These are phyloP conservation scores for Thunnus albacares DNA, from an alignment of 2,797 vertebrate species.

Conservation along the genomic window DNA sequence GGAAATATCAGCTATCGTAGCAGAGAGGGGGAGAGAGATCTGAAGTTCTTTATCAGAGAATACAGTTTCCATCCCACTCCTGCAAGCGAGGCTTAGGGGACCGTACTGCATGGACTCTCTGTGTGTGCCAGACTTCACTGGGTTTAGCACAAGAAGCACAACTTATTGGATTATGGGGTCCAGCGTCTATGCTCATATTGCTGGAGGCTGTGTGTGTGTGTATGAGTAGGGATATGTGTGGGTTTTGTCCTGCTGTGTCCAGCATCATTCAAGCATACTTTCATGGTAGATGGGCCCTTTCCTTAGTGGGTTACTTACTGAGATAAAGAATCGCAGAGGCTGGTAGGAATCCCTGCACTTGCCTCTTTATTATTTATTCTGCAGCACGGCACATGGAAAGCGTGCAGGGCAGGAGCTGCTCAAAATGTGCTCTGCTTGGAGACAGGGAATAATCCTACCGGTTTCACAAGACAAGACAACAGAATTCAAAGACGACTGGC, in stretches of 20 bases:
- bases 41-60: constrained; percentile 63
- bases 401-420: constrained; percentile 44
- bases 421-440: constrained; percentile 23
- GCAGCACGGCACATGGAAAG: constrained; percentile 36
- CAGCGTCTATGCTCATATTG: constrained; percentile 67
- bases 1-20: constrained; percentile 44
- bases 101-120: constrained; percentile 54
- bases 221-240: constrained; percentile 31
- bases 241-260: constrained; percentile 54
- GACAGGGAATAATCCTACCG: constrained; percentile 32
- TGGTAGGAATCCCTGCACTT: constrained; percentile 54
- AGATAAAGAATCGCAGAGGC: constrained; percentile 51
- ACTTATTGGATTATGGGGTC: constrained; percentile 81
- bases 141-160: constrained; percentile 79
- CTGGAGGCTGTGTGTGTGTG: constrained; percentile 55
- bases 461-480: constrained; percentile 42
- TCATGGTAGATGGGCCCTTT: constrained; percentile 55
- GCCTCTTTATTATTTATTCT: constrained; percentile 64
- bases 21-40: constrained; percentile 54
- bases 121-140: constrained; percentile 77
- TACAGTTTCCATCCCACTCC: constrained; percentile 66
- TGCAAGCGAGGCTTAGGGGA: constrained; percentile 68
- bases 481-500: constrained; percentile 29
- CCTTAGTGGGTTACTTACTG: constrained; percentile 49
- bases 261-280: constrained; percentile 39